Conservation (phyloP, 2,113 vertebrate genomes). For the Menura novaehollandiae region DNA sequence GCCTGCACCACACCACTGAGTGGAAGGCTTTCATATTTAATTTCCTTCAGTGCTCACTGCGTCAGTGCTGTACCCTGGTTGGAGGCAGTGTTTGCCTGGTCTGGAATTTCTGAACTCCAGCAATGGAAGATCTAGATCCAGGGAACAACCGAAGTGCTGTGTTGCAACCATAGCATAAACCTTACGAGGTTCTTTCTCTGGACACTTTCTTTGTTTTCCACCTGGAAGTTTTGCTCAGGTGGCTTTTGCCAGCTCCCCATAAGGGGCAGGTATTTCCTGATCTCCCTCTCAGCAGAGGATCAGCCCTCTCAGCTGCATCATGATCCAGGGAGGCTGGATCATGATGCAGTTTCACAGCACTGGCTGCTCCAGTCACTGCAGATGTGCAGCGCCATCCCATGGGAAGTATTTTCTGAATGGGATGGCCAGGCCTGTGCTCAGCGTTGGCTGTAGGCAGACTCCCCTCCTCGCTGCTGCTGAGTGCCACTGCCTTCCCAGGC, state of each 20-base stretch:
- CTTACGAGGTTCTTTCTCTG: not conserved
- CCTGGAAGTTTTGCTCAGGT: not conserved
- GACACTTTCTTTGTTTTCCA: not conserved
- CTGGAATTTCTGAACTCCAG: not conserved
- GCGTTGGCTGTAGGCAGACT: accelerated
- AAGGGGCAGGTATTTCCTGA: not conserved
- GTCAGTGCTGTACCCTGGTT: not conserved
- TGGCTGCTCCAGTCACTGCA: not conserved
- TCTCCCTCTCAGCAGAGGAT: not conserved
- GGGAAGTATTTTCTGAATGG: accelerated
- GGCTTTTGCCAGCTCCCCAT: not conserved
- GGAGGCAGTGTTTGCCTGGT: not conserved
- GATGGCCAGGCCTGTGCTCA: accelerated
- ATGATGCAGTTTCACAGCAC: not conserved
- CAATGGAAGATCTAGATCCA: not conserved
- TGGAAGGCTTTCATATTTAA: not conserved
- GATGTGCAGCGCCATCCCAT: accelerated
- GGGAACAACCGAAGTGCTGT: not conserved
- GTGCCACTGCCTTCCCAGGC: not conserved
- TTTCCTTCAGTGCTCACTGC: not conserved
- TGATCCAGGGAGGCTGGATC: not conserved
- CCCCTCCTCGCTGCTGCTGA: accelerated
- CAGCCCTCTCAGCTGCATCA: too few relatives aligned
- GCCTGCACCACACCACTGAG: not conserved
- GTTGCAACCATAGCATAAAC: not conserved